Evolutionary conservation across 1,140 invertebrate species (phyloP).

Genomic region (Heliothis virescens): DNA sequence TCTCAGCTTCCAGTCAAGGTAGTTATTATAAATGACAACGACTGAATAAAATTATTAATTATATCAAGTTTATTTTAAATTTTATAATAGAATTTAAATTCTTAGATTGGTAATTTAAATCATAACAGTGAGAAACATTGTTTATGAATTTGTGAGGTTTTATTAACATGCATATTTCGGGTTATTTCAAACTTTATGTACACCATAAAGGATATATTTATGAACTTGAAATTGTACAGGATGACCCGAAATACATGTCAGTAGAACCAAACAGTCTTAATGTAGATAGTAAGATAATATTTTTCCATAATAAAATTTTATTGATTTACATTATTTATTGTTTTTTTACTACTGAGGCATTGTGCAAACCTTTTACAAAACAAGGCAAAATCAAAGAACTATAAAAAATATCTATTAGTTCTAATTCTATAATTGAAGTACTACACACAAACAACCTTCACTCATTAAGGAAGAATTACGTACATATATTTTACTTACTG

Average conservation of each 20-base stretch:
- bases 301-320: constrained; percentile 36
- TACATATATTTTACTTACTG: too few relatives aligned
- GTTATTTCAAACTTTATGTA: too few relatives aligned
- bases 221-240: neutral
- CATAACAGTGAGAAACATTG: neutral
- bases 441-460: too few relatives aligned
- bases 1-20: neutral
- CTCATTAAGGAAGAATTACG: too few relatives aligned
- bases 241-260: neutral
- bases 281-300: constrained; percentile 20
- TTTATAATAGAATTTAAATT: neutral
- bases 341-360: too few relatives aligned
- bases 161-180: neutral
- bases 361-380: neutral
- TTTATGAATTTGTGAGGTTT: neutral
- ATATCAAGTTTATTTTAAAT: constrained; percentile 29
- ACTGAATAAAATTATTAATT: constrained; percentile 49
- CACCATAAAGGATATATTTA: too few relatives aligned
- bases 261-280: neutral
- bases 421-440: too few relatives aligned
- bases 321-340: neutral
- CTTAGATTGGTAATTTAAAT: neutral
- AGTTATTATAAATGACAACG: constrained; percentile 39
- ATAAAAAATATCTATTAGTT: neutral
- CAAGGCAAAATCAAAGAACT: neutral